Conservation (phyloP, 2,888 invertebrate species). For the Serripes groenlandicus region DNA sequence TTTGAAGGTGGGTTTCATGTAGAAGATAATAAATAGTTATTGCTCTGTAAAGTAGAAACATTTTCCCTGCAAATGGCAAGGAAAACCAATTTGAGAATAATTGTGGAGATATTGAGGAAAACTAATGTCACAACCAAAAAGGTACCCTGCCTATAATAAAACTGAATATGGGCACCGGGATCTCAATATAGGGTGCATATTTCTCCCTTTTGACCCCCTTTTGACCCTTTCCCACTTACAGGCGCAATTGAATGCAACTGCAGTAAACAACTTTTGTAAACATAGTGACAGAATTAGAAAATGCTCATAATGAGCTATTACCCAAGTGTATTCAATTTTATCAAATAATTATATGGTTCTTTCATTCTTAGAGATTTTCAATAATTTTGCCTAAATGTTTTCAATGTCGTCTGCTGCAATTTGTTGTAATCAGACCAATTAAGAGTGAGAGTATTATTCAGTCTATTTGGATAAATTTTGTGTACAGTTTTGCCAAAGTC, state of each 20-base stretch:
- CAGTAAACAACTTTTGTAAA: neutral
- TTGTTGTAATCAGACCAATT: too few relatives aligned
- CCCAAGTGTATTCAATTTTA: too few relatives aligned
- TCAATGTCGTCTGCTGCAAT: too few relatives aligned
- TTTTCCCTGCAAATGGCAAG: neutral
- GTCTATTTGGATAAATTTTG: too few relatives aligned
- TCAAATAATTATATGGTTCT: too few relatives aligned
- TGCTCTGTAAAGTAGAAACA: neutral
- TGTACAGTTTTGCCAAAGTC: too few relatives aligned
- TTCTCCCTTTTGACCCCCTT: neutral
- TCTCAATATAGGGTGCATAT: neutral
- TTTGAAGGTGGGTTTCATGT: too few relatives aligned
- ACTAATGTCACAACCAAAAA: too few relatives aligned
- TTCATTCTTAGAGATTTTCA: too few relatives aligned
- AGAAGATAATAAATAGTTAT: constrained; percentile 20
- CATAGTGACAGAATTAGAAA: neutral
- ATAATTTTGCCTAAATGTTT: too few relatives aligned
- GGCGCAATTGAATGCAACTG: neutral
- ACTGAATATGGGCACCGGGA: neutral
- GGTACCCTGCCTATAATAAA: too few relatives aligned
- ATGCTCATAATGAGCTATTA: neutral
- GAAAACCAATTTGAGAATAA: constrained; percentile 11
- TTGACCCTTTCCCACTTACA: neutral
- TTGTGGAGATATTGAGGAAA: neutral
- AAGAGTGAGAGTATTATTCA: too few relatives aligned